Evolutionary conservation across 2,797 vertebrate genomes (phyloP).

Genomic region (Phrynocephalus forsythii): DNA sequence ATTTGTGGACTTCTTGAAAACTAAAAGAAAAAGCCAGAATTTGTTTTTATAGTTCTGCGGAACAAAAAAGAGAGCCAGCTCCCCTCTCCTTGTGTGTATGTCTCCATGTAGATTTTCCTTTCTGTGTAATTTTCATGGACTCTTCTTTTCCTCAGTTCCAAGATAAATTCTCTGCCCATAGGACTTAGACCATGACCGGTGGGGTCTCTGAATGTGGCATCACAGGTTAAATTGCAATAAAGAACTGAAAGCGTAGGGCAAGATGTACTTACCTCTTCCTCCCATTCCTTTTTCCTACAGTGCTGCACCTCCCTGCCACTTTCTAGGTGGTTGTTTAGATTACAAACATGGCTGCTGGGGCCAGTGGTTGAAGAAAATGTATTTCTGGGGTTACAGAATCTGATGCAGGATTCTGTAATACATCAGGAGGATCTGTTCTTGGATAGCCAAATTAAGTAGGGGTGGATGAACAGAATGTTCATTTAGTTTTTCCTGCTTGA

Average conservation of each 20-base stretch:
- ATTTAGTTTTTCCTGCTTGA: not conserved
- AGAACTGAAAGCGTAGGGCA: not conserved
- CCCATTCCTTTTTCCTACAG: not conserved
- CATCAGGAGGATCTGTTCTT: too few relatives aligned
- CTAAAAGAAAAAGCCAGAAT: slow-evolving; percentile 27
- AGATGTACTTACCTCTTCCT: not conserved
- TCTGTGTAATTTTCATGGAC: not conserved
- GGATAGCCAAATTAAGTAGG: not conserved
- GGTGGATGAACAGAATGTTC: not conserved
- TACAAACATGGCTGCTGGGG: not conserved
- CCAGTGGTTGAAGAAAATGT: not conserved
- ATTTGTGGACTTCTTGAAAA: not conserved
- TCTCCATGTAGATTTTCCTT: not conserved
- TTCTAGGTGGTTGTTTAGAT: not conserved
- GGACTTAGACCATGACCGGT: not conserved
- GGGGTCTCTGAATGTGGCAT: not conserved
- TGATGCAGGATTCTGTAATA: too few relatives aligned
- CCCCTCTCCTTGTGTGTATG: not conserved
- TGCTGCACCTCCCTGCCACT: not conserved
- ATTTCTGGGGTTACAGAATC: not conserved
- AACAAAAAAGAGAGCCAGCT: not conserved
- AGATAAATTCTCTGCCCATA: not conserved
- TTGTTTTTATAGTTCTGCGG: slow-evolving; percentile 12
- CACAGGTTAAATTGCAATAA: not conserved
- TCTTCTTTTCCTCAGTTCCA: not conserved